Conservation (phyloP, 2,113 vertebrate genomes). For the Podarcis muralis region DNA sequence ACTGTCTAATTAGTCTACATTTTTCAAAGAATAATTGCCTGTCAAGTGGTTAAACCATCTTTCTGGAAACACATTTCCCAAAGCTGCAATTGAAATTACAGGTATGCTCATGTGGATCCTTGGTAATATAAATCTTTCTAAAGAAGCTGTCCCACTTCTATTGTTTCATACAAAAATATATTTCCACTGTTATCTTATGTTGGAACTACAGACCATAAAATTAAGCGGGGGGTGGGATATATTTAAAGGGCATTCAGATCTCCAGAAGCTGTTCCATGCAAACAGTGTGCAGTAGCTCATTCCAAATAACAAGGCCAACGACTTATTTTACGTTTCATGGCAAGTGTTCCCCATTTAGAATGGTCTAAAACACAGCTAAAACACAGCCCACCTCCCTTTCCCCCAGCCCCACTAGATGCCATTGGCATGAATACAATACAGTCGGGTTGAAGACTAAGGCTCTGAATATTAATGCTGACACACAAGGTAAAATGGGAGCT, state of each 20-base stretch:
- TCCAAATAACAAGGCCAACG: constrained; percentile 54
- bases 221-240: constrained; percentile 39
- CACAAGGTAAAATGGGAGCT: constrained; percentile 57
- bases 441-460: constrained; percentile 42
- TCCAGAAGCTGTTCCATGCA: constrained; percentile 37
- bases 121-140: constrained; percentile 56
- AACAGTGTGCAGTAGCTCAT: constrained; percentile 37
- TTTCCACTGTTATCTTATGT: constrained; percentile 50
- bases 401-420: background rate
- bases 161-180: constrained; percentile 56
- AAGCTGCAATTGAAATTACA: constrained; percentile 60
- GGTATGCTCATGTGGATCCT: constrained; percentile 52
- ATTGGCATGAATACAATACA: constrained; percentile 46
- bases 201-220: constrained; percentile 48
- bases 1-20: constrained; percentile 60
- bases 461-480: constrained; percentile 61
- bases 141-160: constrained; percentile 51
- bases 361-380: constrained; percentile 52
- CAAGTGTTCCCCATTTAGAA: constrained; percentile 48
- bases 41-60: constrained; percentile 60
- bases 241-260: constrained; percentile 53
- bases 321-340: constrained; percentile 32
- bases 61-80: constrained; percentile 64
- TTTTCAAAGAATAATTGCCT: constrained; percentile 64
- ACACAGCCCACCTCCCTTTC: background rate